Evolutionary conservation across 2,113 vertebrate species (phyloP).

Genomic region (Channa maculata): DNA sequence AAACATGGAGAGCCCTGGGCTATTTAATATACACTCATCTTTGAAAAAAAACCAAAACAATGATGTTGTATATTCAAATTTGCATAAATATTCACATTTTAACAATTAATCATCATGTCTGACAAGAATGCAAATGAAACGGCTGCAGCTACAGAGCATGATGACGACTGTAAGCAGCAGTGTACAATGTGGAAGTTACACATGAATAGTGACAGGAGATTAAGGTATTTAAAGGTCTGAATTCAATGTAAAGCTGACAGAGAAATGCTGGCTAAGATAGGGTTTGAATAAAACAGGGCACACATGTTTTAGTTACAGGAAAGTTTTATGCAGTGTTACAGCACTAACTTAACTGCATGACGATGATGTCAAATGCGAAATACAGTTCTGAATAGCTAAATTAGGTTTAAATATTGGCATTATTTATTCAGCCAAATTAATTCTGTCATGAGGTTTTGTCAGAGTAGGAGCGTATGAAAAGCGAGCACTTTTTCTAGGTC

Average conservation of each 20-base stretch:
- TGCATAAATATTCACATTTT: not conserved
- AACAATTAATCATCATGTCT: conserved; percentile 1
- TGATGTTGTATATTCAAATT: not conserved
- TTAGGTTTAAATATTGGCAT: too few relatives aligned
- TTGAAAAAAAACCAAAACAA: not conserved
- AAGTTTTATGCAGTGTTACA: not conserved
- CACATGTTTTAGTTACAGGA: not conserved
- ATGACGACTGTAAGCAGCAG: not conserved
- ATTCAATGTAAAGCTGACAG: conserved; percentile 9
- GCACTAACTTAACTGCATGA: not conserved
- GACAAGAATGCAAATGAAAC: not conserved
- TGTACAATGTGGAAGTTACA: not conserved
- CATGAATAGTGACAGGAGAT: conserved; percentile 10
- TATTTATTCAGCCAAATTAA: not conserved
- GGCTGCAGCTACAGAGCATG: not conserved
- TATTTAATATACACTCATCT: not conserved
- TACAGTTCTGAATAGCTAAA: not conserved
- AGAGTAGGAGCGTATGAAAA: too few relatives aligned
- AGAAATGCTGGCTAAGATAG: conserved; percentile 2
- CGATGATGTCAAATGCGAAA: conserved; percentile 1
- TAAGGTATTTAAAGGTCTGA: conserved; percentile 24
- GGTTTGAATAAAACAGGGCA: conserved; percentile 32
- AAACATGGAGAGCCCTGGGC: not conserved
- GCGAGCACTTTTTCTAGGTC: too few relatives aligned
- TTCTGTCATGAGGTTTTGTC: not conserved